phyloP scores from a whole-genome alignment of 1,140 invertebrate genomes.

The Semibalanus balanoides region DNA sequence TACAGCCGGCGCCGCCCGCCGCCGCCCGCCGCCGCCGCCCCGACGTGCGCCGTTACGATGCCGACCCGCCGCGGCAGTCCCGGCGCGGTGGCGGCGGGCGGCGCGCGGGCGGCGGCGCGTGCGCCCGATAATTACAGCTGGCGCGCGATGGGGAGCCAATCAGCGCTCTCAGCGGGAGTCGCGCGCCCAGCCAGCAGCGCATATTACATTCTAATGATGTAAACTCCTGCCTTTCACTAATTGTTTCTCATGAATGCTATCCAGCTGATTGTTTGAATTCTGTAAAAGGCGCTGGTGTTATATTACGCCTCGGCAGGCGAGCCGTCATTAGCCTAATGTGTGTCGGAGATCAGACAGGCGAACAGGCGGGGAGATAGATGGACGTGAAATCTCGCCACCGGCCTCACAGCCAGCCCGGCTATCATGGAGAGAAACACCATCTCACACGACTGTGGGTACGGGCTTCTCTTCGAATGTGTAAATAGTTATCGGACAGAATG shows the following conservation, averaged over 20 bases:
- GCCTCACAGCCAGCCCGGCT: too few relatives aligned
- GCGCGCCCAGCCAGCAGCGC: neutral
- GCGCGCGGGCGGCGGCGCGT: neutral
- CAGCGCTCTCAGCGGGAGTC: neutral
- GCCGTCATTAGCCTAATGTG: neutral
- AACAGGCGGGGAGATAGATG: neutral
- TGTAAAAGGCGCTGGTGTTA: neutral
- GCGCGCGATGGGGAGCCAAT: neutral
- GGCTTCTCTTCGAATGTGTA: too few relatives aligned
- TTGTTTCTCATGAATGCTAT: neutral
- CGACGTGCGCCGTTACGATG: neutral
- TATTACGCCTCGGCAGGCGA: neutral
- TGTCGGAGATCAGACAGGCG: neutral
- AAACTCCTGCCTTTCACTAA: constrained; percentile 2
- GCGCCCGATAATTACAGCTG: neutral
- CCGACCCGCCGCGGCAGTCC: neutral
- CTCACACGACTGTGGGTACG: too few relatives aligned
- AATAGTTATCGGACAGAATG: too few relatives aligned
- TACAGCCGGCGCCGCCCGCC: too few relatives aligned
- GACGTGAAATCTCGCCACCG: neutral
- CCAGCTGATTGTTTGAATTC: constrained; percentile 2
- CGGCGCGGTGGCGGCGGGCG: too few relatives aligned
- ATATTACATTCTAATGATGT: constrained; percentile 3
- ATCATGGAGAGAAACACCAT: too few relatives aligned
- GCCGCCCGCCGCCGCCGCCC: too few relatives aligned